Evolutionary conservation across 2,888 invertebrate species (phyloP).

Genomic region (Dyspetes luteomarginatus): DNA sequence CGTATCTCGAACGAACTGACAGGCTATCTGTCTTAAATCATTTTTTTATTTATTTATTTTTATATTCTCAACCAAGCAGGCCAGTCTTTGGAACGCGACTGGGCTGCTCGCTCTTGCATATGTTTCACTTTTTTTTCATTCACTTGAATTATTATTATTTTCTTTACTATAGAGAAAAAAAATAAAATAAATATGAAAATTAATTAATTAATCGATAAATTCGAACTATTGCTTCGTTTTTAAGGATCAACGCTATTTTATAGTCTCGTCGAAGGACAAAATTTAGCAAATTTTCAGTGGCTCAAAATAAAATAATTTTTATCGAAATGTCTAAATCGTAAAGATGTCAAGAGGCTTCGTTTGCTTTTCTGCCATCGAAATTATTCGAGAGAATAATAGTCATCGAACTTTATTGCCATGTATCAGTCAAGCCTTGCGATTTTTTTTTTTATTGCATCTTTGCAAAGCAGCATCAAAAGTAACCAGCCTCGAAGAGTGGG

Average conservation of each 20-base stretch:
- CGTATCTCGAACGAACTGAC: constrained; percentile 42
- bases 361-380: background rate
- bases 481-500: constrained; percentile 11
- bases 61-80: constrained; percentile 2
- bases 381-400: background rate
- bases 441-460: constrained; percentile 30
- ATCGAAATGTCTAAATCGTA: background rate
- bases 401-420: background rate
- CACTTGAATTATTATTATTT: no score
- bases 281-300: background rate
- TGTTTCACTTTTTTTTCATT: background rate
- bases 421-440: background rate
- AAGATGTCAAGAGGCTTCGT: background rate
- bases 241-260: no score
- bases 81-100: constrained; percentile 1
- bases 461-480: constrained; percentile 27
- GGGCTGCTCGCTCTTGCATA: background rate
- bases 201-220: no score
- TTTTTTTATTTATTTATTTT: constrained; percentile 30
- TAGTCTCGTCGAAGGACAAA: background rate
- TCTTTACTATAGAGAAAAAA: no score
- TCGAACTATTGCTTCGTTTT: no score
- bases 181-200: no score
- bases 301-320: background rate
- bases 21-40: constrained; percentile 45